Conservation (phyloP, 2,888 invertebrate genomes). For the Aphidius colemani region DNA sequence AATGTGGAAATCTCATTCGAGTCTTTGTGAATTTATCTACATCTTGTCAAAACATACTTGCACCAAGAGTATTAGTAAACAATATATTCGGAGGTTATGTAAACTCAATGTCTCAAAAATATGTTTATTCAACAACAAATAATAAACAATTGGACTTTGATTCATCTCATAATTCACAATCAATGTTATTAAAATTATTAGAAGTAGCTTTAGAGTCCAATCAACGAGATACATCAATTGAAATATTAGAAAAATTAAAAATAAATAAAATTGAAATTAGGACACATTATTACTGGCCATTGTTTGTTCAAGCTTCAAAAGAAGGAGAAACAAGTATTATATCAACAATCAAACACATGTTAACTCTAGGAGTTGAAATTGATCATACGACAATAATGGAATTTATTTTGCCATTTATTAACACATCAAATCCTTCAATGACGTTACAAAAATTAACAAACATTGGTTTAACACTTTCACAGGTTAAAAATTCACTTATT, state of each 20-base stretch:
- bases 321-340: slow-evolving; percentile 66
- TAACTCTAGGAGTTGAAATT: slow-evolving; percentile 62
- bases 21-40: slow-evolving; percentile 9
- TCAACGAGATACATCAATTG: slow-evolving; percentile 60
- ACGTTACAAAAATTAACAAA: slow-evolving; percentile 63
- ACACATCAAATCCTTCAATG: slow-evolving; percentile 62
- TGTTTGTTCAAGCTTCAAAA: slow-evolving; percentile 62
- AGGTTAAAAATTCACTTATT: slow-evolving; percentile 62
- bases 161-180: slow-evolving; percentile 41
- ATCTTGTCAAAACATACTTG: slow-evolving; percentile 9
- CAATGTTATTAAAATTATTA: slow-evolving; percentile 31
- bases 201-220: slow-evolving; percentile 64
- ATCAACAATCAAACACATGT: slow-evolving; percentile 64
- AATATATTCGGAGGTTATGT: slow-evolving; percentile 28
- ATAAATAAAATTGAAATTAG: slow-evolving; percentile 60
- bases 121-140: not conserved
- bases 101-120: not conserved
- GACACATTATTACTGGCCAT: slow-evolving; percentile 73
- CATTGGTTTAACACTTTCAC: slow-evolving; percentile 56
- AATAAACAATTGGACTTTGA: no score
- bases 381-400: slow-evolving; percentile 66
- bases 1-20: slow-evolving; percentile 18
- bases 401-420: slow-evolving; percentile 65
- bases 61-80: not conserved
- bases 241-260: slow-evolving; percentile 61